Conservation (phyloP, 2,888 invertebrate species). For the Lasioglossum lativentre region DNA sequence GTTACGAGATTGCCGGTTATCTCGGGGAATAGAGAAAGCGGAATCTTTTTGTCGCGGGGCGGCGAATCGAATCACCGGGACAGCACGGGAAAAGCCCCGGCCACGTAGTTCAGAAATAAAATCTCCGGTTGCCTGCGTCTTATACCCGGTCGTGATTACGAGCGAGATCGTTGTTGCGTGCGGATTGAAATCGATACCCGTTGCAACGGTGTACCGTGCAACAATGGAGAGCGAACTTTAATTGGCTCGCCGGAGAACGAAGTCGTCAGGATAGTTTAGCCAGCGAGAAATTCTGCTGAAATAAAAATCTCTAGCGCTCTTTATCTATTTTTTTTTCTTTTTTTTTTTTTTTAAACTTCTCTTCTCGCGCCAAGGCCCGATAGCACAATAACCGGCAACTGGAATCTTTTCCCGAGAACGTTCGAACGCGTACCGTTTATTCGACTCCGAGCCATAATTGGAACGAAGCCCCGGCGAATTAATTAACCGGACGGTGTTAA, state of each 20-base stretch:
- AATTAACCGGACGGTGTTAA: not conserved
- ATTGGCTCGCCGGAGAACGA: conserved; percentile 10
- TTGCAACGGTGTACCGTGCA: conserved; percentile 2
- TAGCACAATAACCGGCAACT: not conserved
- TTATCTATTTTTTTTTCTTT: not conserved
- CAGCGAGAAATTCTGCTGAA: not conserved
- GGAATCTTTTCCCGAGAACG: not conserved
- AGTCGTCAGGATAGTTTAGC: conserved; percentile 1
- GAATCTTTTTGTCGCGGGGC: conserved; percentile 3
- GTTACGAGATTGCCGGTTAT: conserved; percentile 21
- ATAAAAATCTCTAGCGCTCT: not conserved
- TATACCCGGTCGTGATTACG: conserved; percentile 15
- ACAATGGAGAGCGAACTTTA: conserved; percentile 38
- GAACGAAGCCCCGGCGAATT: not conserved
- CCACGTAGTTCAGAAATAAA: conserved; percentile 21
- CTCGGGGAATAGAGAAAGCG: conserved; percentile 15
- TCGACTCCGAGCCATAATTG: not conserved
- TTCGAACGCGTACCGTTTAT: not conserved
- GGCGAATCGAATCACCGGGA: conserved; percentile 25
- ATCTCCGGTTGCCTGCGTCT: conserved; percentile 10
- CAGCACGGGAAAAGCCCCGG: not conserved
- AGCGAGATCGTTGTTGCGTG: not conserved
- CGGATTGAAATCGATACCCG: conserved; percentile 33
- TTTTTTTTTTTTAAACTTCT: not conserved
- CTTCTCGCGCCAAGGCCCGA: not conserved